Conservation (phyloP, 2,797 vertebrate genomes). For the Hypotaenidia okinawae region DNA sequence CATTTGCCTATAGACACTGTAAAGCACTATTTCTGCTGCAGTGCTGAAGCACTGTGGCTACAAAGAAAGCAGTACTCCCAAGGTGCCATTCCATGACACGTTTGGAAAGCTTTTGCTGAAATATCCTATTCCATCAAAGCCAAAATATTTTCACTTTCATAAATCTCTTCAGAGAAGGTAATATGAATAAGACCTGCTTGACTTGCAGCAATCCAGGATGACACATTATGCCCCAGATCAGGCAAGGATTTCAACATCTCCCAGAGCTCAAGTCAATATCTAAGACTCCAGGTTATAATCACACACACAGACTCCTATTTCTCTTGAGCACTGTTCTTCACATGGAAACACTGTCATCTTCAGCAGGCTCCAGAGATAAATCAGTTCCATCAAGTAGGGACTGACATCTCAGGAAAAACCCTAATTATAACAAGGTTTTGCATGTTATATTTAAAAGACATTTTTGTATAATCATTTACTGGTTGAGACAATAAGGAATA, state of each 20-base stretch:
- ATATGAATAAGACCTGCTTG: conserved; percentile 9
- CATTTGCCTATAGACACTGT: not conserved
- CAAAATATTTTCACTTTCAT: conserved; percentile 12
- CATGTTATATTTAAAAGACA: conserved; percentile 15
- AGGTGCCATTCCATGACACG: not conserved
- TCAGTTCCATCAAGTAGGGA: not conserved
- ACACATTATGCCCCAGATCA: conserved; percentile 16
- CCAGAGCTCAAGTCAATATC: conserved; percentile 37
- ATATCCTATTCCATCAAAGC: conserved; percentile 4
- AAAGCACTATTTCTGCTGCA: not conserved
- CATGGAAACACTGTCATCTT: not conserved
- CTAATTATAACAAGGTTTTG: conserved; percentile 46
- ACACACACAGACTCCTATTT: not conserved
- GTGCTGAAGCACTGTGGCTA: not conserved
- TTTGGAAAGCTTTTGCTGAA: conserved; percentile 12
- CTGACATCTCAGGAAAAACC: conserved; percentile 12
- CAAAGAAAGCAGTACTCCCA: not conserved
- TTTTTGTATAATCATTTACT: conserved; percentile 42
- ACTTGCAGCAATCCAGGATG: conserved; percentile 29
- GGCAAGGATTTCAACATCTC: conserved; percentile 12
- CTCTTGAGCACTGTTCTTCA: not conserved
- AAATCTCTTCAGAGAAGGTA: conserved; percentile 20
- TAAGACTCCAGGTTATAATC: conserved; percentile 27
- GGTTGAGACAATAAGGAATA: conserved; percentile 28
- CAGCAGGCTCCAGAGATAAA: conserved; percentile 18